Percentiles rank a stretch among this genome's conserved stretches.
These are phyloP conservation scores for Brachyrhaphis roseni DNA, from an alignment of 2,797 vertebrate species.

Conservation along the genomic window DNA sequence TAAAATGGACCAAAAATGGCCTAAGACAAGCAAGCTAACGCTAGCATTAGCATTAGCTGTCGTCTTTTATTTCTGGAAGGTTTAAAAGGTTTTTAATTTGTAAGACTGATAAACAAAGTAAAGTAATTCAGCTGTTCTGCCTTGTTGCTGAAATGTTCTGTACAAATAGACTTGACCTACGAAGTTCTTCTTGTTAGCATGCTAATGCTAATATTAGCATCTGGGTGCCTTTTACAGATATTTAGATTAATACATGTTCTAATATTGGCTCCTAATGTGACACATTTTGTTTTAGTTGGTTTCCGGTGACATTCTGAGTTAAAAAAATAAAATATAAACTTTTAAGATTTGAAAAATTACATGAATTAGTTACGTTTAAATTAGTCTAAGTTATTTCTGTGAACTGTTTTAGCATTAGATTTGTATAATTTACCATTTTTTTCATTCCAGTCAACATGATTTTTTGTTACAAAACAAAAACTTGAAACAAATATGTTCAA, in stretches of 20 bases:
- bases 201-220: neutral
- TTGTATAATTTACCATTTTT: neutral
- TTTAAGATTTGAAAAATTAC: neutral
- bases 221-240: neutral
- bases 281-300: neutral
- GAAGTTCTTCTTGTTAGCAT: conserved; percentile 14
- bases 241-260: neutral
- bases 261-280: neutral
- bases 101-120: conserved; percentile 14
- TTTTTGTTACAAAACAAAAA: neutral
- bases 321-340: neutral
- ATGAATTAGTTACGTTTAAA: neutral
- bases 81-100: neutral
- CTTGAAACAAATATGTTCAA: neutral
- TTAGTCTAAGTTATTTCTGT: neutral
- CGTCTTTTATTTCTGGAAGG: neutral
- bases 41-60: neutral
- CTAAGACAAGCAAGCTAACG: neutral
- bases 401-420: neutral
- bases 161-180: neutral
- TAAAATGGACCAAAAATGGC: neutral
- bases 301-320: neutral
- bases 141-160: too few relatives aligned
- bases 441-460: neutral
- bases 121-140: conserved; percentile 18